A percentile compares a stretch with the other conserved stretches of the same genome.
These are phyloP conservation scores for Stratiomys singularior DNA, from an alignment of 2,888 invertebrate species.

Conservation along the genomic window DNA sequence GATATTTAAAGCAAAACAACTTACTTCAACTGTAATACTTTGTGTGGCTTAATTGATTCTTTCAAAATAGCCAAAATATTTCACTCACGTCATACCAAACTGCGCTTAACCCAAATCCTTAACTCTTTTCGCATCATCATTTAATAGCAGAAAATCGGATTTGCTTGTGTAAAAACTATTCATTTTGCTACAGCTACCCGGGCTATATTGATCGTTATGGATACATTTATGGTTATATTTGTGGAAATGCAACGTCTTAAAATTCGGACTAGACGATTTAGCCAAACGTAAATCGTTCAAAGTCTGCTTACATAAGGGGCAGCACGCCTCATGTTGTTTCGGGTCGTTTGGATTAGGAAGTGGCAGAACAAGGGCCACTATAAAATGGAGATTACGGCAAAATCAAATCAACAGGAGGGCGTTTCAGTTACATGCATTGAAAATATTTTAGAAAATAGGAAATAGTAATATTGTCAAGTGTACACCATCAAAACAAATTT, in stretches of 20 bases:
- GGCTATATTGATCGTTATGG: constrained; percentile 36
- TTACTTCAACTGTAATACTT: no score
- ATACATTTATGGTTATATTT: constrained; percentile 52
- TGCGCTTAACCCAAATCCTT: background rate
- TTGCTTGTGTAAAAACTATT: constrained; percentile 50
- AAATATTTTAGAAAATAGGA: no score
- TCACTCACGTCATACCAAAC: no score
- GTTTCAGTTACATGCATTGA: no score
- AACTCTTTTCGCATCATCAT: constrained; percentile 22
- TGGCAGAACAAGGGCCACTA: constrained; percentile 81
- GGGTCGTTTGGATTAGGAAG: constrained; percentile 87
- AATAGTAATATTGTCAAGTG: no score
- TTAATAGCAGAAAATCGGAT: constrained; percentile 49
- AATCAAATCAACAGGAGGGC: background rate
- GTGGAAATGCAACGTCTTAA: constrained; percentile 26
- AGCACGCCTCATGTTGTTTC: constrained; percentile 91
- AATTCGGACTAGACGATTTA: constrained; percentile 48
- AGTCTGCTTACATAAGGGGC: constrained; percentile 80
- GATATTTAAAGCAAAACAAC: no score
- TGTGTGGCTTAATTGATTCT: no score
- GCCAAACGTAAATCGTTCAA: constrained; percentile 53
- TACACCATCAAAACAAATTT: no score
- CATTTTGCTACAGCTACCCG: constrained; percentile 49
- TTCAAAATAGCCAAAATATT: no score
- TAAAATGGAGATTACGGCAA: background rate